phyloP scores from a whole-genome alignment of 2,113 vertebrate genomes.

The Dipodomys spectabilis region DNA sequence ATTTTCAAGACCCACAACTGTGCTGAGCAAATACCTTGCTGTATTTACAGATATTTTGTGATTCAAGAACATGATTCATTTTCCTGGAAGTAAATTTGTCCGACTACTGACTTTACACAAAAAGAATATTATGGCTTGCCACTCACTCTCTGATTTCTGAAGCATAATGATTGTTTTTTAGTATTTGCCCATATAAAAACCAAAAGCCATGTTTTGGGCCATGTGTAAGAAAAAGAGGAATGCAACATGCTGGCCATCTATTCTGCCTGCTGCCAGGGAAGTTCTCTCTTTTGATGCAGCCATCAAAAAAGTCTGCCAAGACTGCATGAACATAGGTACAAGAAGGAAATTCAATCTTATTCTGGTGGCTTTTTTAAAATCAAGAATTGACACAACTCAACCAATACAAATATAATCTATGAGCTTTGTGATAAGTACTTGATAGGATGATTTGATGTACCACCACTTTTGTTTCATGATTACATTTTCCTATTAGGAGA shows the following conservation, averaged over 20 bases:
- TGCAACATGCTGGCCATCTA: not conserved
- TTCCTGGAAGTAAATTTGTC: conserved; percentile 22
- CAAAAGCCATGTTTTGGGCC: not conserved
- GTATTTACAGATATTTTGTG: not conserved
- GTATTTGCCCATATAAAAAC: conserved; percentile 28
- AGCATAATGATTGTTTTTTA: conserved; percentile 3
- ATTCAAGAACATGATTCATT: not conserved
- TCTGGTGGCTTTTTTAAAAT: not conserved
- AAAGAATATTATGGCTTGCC: not conserved
- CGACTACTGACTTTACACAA: conserved; percentile 27
- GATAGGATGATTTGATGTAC: not conserved
- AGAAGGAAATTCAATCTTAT: not conserved
- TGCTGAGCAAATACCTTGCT: not conserved
- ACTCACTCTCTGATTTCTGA: not conserved
- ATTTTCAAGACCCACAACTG: not conserved
- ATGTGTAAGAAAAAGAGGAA: not conserved
- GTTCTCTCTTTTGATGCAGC: not conserved
- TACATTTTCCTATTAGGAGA: not conserved
- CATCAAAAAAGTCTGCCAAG: not conserved
- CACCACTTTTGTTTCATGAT: not conserved
- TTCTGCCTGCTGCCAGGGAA: not conserved
- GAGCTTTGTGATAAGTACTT: not conserved
- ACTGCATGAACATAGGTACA: not conserved
- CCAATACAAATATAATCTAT: not conserved
- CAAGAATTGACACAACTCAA: not conserved